A percentile compares a stretch with the other conserved stretches of the same genome.
phyloP scores from a whole-genome alignment of 2,113 vertebrate genomes.

The Perca fluviatilis region DNA sequence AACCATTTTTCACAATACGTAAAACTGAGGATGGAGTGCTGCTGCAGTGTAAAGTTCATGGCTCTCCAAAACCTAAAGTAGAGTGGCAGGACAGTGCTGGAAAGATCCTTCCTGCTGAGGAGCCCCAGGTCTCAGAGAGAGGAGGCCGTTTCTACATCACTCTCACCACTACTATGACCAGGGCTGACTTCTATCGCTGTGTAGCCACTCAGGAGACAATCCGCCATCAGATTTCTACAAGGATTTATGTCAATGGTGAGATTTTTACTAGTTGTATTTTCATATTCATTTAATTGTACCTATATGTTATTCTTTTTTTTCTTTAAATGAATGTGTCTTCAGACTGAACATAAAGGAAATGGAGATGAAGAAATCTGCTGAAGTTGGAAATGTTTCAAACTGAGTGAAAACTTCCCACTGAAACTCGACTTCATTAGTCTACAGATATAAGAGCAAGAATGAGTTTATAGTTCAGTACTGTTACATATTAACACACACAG shows the following conservation, averaged over 20 bases:
- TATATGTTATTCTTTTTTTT: too few species aligned
- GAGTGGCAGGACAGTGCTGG: slow-evolving; percentile 13
- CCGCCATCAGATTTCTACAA: neutral
- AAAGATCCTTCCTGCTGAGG: neutral
- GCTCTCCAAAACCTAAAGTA: neutral
- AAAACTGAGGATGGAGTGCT: accelerated
- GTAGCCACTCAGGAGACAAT: neutral
- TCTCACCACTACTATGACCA: neutral
- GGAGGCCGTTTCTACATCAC: neutral
- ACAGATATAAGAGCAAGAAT: too few species aligned
- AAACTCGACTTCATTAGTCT: too few species aligned
- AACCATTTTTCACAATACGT: accelerated
- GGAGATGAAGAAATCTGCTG: too few species aligned
- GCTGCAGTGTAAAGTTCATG: neutral
- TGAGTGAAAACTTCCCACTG: too few species aligned
- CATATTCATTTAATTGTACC: too few species aligned
- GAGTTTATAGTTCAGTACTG: too few species aligned
- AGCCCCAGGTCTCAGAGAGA: neutral
- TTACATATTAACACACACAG: too few species aligned
- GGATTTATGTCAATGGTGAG: neutral
- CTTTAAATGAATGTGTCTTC: too few species aligned
- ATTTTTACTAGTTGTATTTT: neutral
- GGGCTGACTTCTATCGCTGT: neutral
- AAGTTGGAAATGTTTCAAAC: too few species aligned
- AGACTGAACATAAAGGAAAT: too few species aligned